phyloP scores from a whole-genome alignment of 2,888 invertebrate genomes.

The Cylindroiulus punctatus region DNA sequence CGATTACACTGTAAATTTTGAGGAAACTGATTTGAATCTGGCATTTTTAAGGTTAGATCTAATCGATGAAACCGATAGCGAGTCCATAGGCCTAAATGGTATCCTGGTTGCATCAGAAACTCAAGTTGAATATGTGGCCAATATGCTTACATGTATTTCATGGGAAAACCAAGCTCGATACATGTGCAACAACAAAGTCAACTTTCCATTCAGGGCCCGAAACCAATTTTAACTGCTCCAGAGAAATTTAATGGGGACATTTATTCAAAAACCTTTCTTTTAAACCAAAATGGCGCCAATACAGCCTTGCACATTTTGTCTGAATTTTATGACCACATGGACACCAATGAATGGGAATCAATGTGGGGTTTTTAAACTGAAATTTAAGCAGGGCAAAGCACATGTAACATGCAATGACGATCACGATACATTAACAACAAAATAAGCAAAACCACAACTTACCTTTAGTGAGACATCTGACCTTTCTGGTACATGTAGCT shows the following conservation, averaged over 20 bases:
- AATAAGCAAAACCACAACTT: neutral
- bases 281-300: neutral
- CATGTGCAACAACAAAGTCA: too few relatives aligned
- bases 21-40: neutral
- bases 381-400: neutral
- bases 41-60: neutral
- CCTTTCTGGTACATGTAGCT: neutral
- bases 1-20: too few relatives aligned
- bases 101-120: neutral
- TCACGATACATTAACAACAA: neutral
- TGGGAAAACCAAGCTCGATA: neutral
- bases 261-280: neutral
- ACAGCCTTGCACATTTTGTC: neutral
- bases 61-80: neutral
- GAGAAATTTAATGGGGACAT: neutral
- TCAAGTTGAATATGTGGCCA: neutral
- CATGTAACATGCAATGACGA: neutral
- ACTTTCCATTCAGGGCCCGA: too few relatives aligned
- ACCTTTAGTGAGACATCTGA: neutral
- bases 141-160: neutral
- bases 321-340: neutral
- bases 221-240: neutral
- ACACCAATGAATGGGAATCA: neutral
- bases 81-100: neutral
- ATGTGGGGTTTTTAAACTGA: neutral